Evolutionary conservation across 2,888 invertebrate species (phyloP).

Genomic region (Macrosoma leucophasiata): DNA sequence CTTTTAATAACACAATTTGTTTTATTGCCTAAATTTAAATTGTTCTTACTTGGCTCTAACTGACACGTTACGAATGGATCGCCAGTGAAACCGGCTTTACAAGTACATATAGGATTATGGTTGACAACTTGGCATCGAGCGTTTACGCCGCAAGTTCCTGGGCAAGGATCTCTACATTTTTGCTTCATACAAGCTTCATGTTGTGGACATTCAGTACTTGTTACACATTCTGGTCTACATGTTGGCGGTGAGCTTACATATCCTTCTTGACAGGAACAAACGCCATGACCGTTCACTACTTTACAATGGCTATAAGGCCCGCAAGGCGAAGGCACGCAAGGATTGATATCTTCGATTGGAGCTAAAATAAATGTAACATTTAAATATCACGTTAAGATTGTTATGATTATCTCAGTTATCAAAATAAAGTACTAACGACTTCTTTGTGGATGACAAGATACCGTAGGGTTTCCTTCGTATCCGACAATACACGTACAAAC

Average conservation of each 20-base stretch:
- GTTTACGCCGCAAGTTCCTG: slow-evolving; percentile 84
- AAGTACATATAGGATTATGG: slow-evolving; percentile 88
- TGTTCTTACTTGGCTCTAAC: slow-evolving; percentile 70
- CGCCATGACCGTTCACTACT: slow-evolving; percentile 81
- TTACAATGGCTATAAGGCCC: slow-evolving; percentile 86
- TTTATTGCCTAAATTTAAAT: slow-evolving; percentile 17
- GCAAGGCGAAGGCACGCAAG: slow-evolving; percentile 85
- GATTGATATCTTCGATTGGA: slow-evolving; percentile 68
- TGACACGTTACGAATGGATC: slow-evolving; percentile 87
- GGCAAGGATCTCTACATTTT: slow-evolving; percentile 85
- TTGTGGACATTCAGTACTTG: slow-evolving; percentile 84
- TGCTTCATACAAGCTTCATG: slow-evolving; percentile 83
- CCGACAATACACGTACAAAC: slow-evolving; percentile 86
- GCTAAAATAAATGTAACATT: slow-evolving; percentile 47
- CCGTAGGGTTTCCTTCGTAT: slow-evolving; percentile 85
- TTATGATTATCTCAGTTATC: slow-evolving; percentile 4
- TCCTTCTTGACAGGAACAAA: slow-evolving; percentile 85
- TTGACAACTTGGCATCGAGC: slow-evolving; percentile 84
- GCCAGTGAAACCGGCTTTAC: slow-evolving; percentile 83
- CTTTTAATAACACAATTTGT: slow-evolving; percentile 39
- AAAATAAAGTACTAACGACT: slow-evolving; percentile 49
- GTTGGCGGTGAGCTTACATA: slow-evolving; percentile 86
- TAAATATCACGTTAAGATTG: neutral
- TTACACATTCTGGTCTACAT: slow-evolving; percentile 85
- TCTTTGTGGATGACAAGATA: slow-evolving; percentile 68